A percentile compares a stretch with the other conserved stretches of the same genome.
Conservation (phyloP, 2,797 vertebrate genomes). For the Typhlichthys subterraneus region DNA sequence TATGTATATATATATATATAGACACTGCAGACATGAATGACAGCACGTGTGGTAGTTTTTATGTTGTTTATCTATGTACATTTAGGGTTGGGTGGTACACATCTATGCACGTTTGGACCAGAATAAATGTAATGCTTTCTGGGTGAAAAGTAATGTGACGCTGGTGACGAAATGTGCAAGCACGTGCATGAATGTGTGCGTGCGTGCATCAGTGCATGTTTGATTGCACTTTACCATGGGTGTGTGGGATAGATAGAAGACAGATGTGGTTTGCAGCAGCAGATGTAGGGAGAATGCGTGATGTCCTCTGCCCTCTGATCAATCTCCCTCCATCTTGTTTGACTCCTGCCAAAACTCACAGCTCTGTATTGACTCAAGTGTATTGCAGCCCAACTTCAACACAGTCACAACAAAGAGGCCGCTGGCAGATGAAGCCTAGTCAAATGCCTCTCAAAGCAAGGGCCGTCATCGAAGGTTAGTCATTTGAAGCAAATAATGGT, state of each 20-base stretch:
- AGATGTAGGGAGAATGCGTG: conserved; percentile 33
- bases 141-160: background rate
- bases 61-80: conserved; percentile 1
- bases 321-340: conserved; percentile 69
- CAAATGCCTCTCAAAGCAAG: conserved; percentile 28
- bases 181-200: background rate
- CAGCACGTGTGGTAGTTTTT: background rate
- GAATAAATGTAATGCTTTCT: conserved; percentile 5
- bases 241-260: conserved; percentile 46
- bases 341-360: conserved; percentile 69
- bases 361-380: conserved; percentile 62
- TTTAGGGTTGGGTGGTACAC: too few species aligned
- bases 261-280: conserved; percentile 46
- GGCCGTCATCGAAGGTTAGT: conserved; percentile 40
- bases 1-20: background rate
- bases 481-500: conserved; percentile 16
- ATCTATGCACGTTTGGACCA: background rate
- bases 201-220: conserved; percentile 15
- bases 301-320: conserved; percentile 51
- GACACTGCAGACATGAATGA: too few species aligned
- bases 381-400: conserved; percentile 53
- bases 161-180: conserved; percentile 1
- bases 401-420: conserved; percentile 30
- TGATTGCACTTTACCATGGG: conserved; percentile 27
- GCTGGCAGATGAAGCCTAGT: conserved; percentile 19